phyloP scores from a whole-genome alignment of 2,797 vertebrate genomes.

The Buphagus erythrorhynchus region DNA sequence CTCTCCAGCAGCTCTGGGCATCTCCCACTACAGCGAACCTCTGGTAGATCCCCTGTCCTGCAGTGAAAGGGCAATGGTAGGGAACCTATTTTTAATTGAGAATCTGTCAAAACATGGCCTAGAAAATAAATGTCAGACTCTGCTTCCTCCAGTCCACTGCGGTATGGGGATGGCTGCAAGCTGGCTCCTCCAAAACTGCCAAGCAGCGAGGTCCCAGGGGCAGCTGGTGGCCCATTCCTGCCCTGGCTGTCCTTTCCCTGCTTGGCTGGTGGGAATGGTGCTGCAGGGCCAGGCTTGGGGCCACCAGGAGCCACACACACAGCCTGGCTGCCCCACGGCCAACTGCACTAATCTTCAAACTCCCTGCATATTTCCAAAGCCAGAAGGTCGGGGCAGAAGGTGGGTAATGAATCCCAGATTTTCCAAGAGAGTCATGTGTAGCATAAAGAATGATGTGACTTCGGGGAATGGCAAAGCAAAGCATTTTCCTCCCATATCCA shows the following conservation, averaged over 20 bases:
- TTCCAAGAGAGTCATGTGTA: not conserved
- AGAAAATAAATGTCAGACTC: not conserved
- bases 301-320: not conserved
- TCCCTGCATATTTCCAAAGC: not conserved
- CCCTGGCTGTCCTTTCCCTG: not conserved
- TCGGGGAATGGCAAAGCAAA: not conserved
- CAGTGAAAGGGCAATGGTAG: not conserved
- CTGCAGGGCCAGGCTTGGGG: not conserved
- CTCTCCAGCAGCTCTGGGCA: not conserved
- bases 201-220: not conserved
- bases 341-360: not conserved
- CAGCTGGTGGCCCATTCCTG: not conserved
- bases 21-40: not conserved
- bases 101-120: not conserved
- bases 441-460: slow-evolving; percentile 11
- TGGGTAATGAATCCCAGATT: slow-evolving; percentile 54
- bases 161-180: not conserved
- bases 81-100: not conserved
- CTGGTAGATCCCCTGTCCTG: not conserved
- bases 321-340: not conserved
- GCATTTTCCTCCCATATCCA: not conserved
- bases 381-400: slow-evolving; percentile 58
- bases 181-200: not conserved
- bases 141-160: not conserved
- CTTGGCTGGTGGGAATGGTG: not conserved